Base-by-base conservation (phyloP, 2,797 vertebrate genomes). In the Pteropus rufus region DNA sequence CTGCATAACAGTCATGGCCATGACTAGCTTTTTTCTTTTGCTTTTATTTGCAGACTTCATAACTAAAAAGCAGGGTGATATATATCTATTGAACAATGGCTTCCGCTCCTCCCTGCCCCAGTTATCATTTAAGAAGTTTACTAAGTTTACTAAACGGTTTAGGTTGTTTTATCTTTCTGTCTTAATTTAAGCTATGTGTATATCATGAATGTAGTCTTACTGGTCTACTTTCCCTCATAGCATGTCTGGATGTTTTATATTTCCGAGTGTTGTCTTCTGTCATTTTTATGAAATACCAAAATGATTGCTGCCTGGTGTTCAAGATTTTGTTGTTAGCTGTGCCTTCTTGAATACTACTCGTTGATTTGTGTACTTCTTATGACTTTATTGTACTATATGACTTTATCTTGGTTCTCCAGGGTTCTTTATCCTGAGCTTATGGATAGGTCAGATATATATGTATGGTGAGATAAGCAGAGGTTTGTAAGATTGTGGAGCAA, bases 321-420 rank as follows among this genome's bases (percentile, higher is more conserved):
- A 89, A 72, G 54, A 76, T 94, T 94, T 95, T 95, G 54, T 80
- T 79, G 9, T 83, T 94, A 52, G 23, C 31, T 41, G 18, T 96
- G 15, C 12, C 79, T 79, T 94, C 23, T 44, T 84, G 56, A 77
- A 39, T 79, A 3, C 81, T 64, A 76, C 6, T 86, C 69, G 82
- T 91, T 82, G 41, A 64, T 82, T 44, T 94, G 14, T 76, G 52
- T 73, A 52, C 65, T 90, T 89, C n/a, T 69, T 93, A 65, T n/a
- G 39, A 85, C n/a, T 4, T 75, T 75, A 36, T 7, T 79, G 7
- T 89, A 62, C 65, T 87, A 76, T 60, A 49, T 49, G 49, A 18
- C 15, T 49, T 49, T 36, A 44, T 96, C 75, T 87, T 75, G 41
- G 52, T 75, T 86, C 12, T 77, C 23, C 54, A 52, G 49, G 15